Evolutionary conservation across 1,140 invertebrate species (phyloP).

Genomic region (Araneus ventricosus): DNA sequence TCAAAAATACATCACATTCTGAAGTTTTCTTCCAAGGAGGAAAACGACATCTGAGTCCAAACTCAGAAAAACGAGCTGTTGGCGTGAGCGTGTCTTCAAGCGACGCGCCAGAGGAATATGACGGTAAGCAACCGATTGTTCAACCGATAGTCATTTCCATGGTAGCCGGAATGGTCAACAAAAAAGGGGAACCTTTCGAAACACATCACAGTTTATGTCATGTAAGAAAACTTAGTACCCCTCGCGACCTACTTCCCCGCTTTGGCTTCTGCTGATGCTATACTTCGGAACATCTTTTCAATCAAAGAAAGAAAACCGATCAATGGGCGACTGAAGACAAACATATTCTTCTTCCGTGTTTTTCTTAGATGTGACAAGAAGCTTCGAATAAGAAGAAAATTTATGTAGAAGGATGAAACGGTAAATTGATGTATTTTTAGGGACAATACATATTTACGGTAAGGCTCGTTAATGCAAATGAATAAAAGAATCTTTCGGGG

Average conservation of each 20-base stretch:
- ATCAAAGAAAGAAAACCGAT: not conserved
- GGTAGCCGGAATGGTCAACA: slow-evolving; percentile 57
- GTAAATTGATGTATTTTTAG: not conserved
- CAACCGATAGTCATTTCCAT: slow-evolving; percentile 57
- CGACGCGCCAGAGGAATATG: not conserved
- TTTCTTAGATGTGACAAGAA: not conserved
- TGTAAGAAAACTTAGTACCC: slow-evolving; percentile 33
- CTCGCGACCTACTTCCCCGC: slow-evolving; percentile 34
- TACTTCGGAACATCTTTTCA: slow-evolving; percentile 4
- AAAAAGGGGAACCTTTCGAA: slow-evolving; percentile 51
- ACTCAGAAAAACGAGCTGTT: slow-evolving; percentile 12
- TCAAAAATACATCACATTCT: too few species aligned
- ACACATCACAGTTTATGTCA: slow-evolving; percentile 55
- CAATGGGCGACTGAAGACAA: not conserved
- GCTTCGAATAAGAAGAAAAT: not conserved
- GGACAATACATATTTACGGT: not conserved
- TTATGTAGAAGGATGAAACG: not conserved
- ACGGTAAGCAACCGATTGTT: slow-evolving; percentile 39
- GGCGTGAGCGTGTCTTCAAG: slow-evolving; percentile 1
- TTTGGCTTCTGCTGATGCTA: not conserved
- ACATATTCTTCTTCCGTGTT: not conserved
- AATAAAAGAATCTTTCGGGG: not conserved
- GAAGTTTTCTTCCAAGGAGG: not conserved
- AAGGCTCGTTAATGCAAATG: not conserved
- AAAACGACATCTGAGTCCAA: not conserved